Evolutionary conservation across 1,140 invertebrate genomes (phyloP).

Genomic region (Drosophila guanche): DNA sequence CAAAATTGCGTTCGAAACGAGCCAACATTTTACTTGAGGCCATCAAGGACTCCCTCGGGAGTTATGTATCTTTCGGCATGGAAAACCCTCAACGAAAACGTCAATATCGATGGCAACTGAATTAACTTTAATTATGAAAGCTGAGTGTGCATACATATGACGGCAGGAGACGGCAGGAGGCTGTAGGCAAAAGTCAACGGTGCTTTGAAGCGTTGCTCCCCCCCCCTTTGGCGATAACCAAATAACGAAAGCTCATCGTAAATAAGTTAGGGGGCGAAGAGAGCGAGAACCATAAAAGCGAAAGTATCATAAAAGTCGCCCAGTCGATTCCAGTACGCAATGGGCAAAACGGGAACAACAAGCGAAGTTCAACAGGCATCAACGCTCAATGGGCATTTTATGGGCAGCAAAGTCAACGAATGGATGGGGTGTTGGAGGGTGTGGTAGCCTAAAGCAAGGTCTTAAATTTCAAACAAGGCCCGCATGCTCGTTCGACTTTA

Average conservation of each 20-base stretch:
- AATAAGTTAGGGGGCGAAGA: slow-evolving; percentile 41
- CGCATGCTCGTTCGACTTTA: slow-evolving; percentile 44
- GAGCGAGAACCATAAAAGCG: slow-evolving; percentile 34
- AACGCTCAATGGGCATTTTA: slow-evolving; percentile 30
- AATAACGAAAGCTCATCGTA: slow-evolving; percentile 22
- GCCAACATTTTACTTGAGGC: no score
- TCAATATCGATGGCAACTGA: slow-evolving; percentile 60
- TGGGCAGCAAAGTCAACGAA: slow-evolving; percentile 3
- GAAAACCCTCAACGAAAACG: slow-evolving; percentile 5
- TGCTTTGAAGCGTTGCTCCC: slow-evolving; percentile 19
- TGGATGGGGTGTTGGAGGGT: background rate
- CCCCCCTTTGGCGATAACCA: background rate
- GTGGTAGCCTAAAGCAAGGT: slow-evolving; percentile 3
- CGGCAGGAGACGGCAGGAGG: slow-evolving; percentile 29
- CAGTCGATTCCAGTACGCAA: slow-evolving; percentile 22
- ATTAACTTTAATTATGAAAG: slow-evolving; percentile 61
- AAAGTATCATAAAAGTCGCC: slow-evolving; percentile 45
- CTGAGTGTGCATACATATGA: slow-evolving; percentile 10
- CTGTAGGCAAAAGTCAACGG: slow-evolving; percentile 19
- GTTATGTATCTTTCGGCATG: no score
- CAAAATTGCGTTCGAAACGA: no score
- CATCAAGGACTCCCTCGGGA: no score
- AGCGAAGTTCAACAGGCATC: slow-evolving; percentile 38
- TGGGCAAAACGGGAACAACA: slow-evolving; percentile 17
- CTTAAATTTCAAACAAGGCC: slow-evolving; percentile 45